Conservation (phyloP, 2,797 vertebrate genomes). For the Macroramphosus scolopax region DNA sequence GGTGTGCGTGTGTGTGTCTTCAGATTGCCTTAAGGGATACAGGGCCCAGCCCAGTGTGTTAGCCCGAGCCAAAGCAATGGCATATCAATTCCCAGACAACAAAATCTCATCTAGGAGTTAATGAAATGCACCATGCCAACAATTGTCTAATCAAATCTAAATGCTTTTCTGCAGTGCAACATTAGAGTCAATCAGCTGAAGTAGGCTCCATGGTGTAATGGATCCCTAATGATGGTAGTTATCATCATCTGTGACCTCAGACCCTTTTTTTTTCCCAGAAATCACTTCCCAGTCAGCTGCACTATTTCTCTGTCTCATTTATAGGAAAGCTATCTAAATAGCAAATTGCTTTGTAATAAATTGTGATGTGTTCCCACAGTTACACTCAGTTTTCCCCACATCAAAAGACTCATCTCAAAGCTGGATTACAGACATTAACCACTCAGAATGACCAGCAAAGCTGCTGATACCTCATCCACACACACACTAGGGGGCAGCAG, state of each 20-base stretch:
- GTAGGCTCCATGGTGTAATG: slow-evolving; percentile 56
- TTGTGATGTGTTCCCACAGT: slow-evolving; percentile 47
- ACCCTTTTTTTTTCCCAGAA: slow-evolving; percentile 47
- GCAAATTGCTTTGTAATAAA: slow-evolving; percentile 53
- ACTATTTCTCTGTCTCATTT: slow-evolving; percentile 55
- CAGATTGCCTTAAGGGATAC: slow-evolving; percentile 34
- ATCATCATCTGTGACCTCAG: slow-evolving; percentile 67
- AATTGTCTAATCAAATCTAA: slow-evolving; percentile 70
- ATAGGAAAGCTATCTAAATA: slow-evolving; percentile 38
- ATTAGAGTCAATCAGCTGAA: slow-evolving; percentile 65
- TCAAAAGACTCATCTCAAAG: slow-evolving; percentile 39
- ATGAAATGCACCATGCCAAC: slow-evolving; percentile 68
- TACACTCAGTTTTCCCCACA: slow-evolving; percentile 49
- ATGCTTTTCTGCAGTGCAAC: slow-evolving; percentile 57
- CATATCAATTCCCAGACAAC: slow-evolving; percentile 54
- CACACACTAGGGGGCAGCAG: slow-evolving; percentile 73
- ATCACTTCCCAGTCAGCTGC: slow-evolving; percentile 52
- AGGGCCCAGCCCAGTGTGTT: slow-evolving; percentile 12
- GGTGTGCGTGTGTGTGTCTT: no score
- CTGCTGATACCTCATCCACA: slow-evolving; percentile 29
- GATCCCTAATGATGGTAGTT: slow-evolving; percentile 62
- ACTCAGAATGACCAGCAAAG: slow-evolving; percentile 3
- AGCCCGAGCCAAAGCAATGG: slow-evolving; percentile 26
- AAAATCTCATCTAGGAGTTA: slow-evolving; percentile 67
- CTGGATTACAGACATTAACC: slow-evolving; percentile 33